Percentiles rank a stretch among this genome's conserved stretches.
phyloP scores from a whole-genome alignment of 37 sponge, comb jelly and placozoan genomes.

The Trichoplax adhaerens region DNA sequence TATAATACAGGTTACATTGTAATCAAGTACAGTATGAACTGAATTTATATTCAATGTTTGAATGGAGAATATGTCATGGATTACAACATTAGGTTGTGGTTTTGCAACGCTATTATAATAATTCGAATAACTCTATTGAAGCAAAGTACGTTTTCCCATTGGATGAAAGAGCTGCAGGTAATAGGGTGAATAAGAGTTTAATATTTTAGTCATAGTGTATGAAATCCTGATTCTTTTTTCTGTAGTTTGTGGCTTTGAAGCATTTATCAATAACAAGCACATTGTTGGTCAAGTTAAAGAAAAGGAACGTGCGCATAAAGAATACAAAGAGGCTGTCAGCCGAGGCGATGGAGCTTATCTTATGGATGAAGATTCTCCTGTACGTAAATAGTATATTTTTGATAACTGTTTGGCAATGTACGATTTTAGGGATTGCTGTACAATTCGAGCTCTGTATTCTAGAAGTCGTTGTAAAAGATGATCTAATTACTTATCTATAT shows the following conservation, averaged over 20 bases:
- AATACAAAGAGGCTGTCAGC: slow-evolving; percentile 93
- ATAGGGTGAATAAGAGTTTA: not conserved
- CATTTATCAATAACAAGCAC: slow-evolving; percentile 96
- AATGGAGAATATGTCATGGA: too few species aligned
- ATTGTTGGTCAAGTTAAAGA: slow-evolving; percentile 93
- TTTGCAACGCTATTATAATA: slow-evolving; percentile 73
- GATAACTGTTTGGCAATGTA: not conserved
- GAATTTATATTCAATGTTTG: too few species aligned
- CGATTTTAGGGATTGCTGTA: not conserved
- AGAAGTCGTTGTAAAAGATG: not conserved
- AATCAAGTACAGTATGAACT: too few species aligned
- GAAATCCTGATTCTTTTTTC: not conserved
- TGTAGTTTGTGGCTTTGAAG: slow-evolving; percentile 95
- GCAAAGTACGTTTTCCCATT: slow-evolving; percentile 97
- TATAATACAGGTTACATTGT: too few species aligned
- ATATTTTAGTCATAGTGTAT: not conserved
- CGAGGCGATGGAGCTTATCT: slow-evolving; percentile 98
- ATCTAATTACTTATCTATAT: not conserved
- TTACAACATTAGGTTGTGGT: slow-evolving; percentile 41
- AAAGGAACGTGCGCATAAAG: slow-evolving; percentile 95
- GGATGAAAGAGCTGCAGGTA: slow-evolving; percentile 93
- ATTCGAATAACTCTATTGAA: slow-evolving; percentile 60
- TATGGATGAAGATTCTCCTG: slow-evolving; percentile 97
- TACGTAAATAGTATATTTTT: slow-evolving; percentile 18
- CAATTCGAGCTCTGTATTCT: not conserved